Base-by-base conservation (phyloP, 2,113 vertebrate genomes). In the Actenoides hombroni region DNA sequence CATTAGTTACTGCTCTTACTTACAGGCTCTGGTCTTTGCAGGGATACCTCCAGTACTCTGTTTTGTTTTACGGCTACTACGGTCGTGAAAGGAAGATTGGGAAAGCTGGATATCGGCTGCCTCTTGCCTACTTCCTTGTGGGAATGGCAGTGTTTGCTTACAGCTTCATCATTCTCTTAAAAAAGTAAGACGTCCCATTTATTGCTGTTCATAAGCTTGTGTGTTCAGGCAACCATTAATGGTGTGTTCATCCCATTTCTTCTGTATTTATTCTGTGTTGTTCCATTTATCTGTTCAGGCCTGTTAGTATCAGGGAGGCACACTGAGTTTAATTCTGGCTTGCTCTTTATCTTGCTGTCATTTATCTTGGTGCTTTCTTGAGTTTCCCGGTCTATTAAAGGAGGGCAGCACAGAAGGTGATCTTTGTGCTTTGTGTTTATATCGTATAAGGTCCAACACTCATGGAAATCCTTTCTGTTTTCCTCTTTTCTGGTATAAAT, bases 141-240 rank as follows among this genome's bases (percentile, higher is more conserved):
- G 99, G 99, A 74, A 99, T 99, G 99, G 99, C 99, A 3, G 99
- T 99, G 71, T 99, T 99, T 86, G 99, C 99, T 51, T 99, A 99
- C 98, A 99, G 99, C 96, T 99, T 99, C 98, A 98, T 99, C 98
- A 98, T 99, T 81, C 98, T 99, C n/a, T 94, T 99, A 42, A 99
- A 98, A 97, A 99, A 99, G 99, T 99, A 99, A 97, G 94, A 13
- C 37, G 3, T 5, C 46, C 26, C 64, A 40, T 76, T 92, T 88
- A 24, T 29, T 49, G 61, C n/a, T 61, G 5, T 54, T 68, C 16
- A 13, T 35, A 39, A 63, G 18, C 59, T 19, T 29, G 7, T 16
- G 20, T 48, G 39, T 35, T 77, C 83, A 42, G 61, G n/a, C 57
- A 64, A 9, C n/a, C 1, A 2, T 61, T 68, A 56, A 18, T 11